Conservation (phyloP, 1,140 invertebrate species). For the Drosophila pseudoananassae region DNA sequence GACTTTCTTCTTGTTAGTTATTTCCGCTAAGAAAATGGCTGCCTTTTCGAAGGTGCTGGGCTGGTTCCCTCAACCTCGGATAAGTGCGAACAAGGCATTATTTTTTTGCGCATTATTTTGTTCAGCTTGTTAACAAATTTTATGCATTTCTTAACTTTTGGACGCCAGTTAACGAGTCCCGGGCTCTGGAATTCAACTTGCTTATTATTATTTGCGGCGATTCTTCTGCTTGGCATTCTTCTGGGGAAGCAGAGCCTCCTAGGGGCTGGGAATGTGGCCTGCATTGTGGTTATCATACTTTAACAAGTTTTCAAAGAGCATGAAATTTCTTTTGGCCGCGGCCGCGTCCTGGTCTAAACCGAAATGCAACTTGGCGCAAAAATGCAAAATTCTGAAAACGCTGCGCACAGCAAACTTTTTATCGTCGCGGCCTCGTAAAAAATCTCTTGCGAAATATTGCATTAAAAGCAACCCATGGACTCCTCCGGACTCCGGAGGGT, state of each 20-base stretch:
- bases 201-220: constrained; percentile 77
- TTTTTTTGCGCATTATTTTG: constrained; percentile 28
- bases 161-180: constrained; percentile 73
- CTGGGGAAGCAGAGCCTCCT: not conserved
- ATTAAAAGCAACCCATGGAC: constrained; percentile 59
- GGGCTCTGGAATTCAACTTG: constrained; percentile 63
- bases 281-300: constrained; percentile 82
- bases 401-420: constrained; percentile 75
- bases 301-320: constrained; percentile 82
- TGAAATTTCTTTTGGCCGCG: constrained; percentile 72
- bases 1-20: constrained; percentile 71
- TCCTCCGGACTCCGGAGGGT: too few relatives aligned
- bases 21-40: constrained; percentile 73
- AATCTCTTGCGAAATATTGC: constrained; percentile 67
- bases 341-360: constrained; percentile 21
- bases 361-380: constrained; percentile 45
- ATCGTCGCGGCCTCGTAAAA: constrained; percentile 52
- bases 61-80: constrained; percentile 27
- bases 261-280: constrained; percentile 35
- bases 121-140: constrained; percentile 76
- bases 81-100: constrained; percentile 37
- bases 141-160: constrained; percentile 79
- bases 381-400: constrained; percentile 64
- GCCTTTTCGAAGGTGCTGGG: constrained; percentile 24
- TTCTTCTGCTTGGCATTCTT: constrained; percentile 28